Percentiles rank a stretch among this genome's conserved stretches.
Evolutionary conservation across 2,113 vertebrate species (phyloP).

Genomic region (Myiopsitta monachus): DNA sequence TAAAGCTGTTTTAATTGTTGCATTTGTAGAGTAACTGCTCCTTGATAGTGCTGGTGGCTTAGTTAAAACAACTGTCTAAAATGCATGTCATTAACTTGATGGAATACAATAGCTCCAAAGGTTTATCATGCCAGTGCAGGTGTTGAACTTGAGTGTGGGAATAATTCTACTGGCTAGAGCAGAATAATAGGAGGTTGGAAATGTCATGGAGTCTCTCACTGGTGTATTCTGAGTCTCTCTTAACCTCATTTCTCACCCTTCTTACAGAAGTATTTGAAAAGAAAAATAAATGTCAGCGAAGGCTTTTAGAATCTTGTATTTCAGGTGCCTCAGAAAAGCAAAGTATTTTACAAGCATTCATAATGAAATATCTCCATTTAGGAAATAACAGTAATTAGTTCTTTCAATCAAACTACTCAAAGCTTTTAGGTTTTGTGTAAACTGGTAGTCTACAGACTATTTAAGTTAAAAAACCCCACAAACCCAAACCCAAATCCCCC

Average conservation of each 20-base stretch:
- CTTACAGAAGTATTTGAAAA: neutral
- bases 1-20: conserved; percentile 26
- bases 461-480: neutral
- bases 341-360: neutral
- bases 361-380: neutral
- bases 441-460: neutral
- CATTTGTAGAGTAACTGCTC: conserved; percentile 11
- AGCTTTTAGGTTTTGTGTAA: neutral
- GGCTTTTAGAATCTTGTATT: conserved; percentile 1
- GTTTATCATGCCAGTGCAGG: conserved; percentile 36
- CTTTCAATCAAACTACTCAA: neutral
- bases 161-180: neutral
- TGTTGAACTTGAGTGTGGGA: neutral
- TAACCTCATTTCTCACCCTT: conserved; percentile 31
- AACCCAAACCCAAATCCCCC: neutral
- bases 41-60: neutral
- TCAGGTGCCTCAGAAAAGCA: neutral
- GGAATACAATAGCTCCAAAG: neutral
- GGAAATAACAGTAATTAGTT: conserved; percentile 56
- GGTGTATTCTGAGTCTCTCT: conserved; percentile 16
- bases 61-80: conserved; percentile 3
- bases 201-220: conserved; percentile 19
- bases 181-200: conserved; percentile 20
- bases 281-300: conserved; percentile 24
- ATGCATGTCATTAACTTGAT: conserved; percentile 6